Evolutionary conservation across 2,113 vertebrate genomes (phyloP).

Genomic region (Felis catus): F.catus_Fca126_mat1.0 CM031417.1:34837501-34838000

Average conservation of each 20-base stretch:
- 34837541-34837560: not conserved
- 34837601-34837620: not conserved
- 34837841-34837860: no score
- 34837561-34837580: not conserved
- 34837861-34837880: no score
- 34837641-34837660: not conserved
- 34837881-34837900: no score
- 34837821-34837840: not conserved
- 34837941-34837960: no score
- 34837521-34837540: not conserved
- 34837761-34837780: not conserved
- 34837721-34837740: not conserved
- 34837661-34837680: not conserved
- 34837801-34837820: not conserved
- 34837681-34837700: not conserved
- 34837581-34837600: not conserved
- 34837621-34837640: not conserved
- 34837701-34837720: not conserved
- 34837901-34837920: no score
- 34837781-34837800: not conserved
- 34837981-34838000: no score
- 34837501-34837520: not conserved
- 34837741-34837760: not conserved
- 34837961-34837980: no score
- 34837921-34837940: no score